Evolutionary conservation across 2,113 vertebrate genomes (phyloP), one percentile per base, ranked within the genome.

Genomic region (Canis aureus): DNA sequence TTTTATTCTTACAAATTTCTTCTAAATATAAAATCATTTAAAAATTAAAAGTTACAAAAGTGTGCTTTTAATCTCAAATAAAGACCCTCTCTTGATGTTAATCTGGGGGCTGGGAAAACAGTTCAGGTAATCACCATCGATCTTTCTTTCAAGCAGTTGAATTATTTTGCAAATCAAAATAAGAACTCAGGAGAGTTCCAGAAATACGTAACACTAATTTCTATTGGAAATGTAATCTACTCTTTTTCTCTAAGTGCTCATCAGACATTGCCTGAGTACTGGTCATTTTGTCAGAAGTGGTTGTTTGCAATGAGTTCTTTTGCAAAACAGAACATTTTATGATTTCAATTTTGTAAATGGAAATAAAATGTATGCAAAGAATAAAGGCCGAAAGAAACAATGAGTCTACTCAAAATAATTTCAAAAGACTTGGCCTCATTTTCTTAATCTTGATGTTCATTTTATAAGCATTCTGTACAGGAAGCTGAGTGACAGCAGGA

Each of bases 341-440:
- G 55, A 94, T 60, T 84, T 73, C 86, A 96, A 25, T 95, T 97
- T 97, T 0, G 0, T 84, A 96, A 98, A 94, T 95, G 86, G 96
- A 97, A 93, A 91, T 59, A 83, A 95, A 96, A 97, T 78, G 49
- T 97, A 97, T 91, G 85, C 92, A 96, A 82, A 85, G 86, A 91
- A 88, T 57, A 91, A 89, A 91, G 32, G 20, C 71, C 88, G 89
- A 76, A 94, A 89, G 69, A 91, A 96, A 91, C 43, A 92, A 66
- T n/a, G 43, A 80, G 97, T 71, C 57, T 57, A 84, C 43, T 96
- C n/a, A 91, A 87, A 96, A 92, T 96, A 43, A 94, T 93, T 93
- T 60, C 76, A 94, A 94, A 60, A 78, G 64, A 88, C 22, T 55
- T 80, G 91, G 76, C 89, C 19, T 84, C 32, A 32, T 59, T 97